Base-by-base conservation (phyloP, 2,113 vertebrate genomes). In the Anguilla japonica region DNA sequence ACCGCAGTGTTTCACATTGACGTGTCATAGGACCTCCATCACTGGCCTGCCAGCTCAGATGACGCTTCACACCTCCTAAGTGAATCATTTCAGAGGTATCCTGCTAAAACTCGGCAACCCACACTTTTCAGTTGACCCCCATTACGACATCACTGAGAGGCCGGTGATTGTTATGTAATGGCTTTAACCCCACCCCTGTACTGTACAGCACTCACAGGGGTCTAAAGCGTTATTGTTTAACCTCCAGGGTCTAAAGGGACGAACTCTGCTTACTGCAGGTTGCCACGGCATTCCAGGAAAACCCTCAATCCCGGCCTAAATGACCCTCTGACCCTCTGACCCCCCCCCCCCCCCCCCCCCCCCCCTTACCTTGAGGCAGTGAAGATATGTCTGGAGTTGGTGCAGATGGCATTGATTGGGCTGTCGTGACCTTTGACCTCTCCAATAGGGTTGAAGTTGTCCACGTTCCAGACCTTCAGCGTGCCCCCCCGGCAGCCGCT, bases 401-500 rank as follows among this genome's bases (percentile, higher is more conserved):
- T 96, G 88, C 98, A 99, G 94, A 98, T 97, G 94, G 98, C 98
- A 0, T 99, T 99, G 91, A 99, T 98, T 87, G 98, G 98, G 93
- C 97, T 99, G 83, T 99, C 98, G 0, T 99, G 98, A 56, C 97
- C 98, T 88, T 96, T 98, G 93, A 99, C 96, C 94, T 99, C 98
- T 85, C 98, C 98, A 0, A 99, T 95, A 0, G 97, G 97, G 0
- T 97, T 97, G 92, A 99, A 98, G 94, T 94, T 98, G 84, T 99
- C 98, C 81, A 99, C 97, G 0, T 99, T 99, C 98, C 98, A 99
- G 67, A 99, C 98, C 83, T 99, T 99, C 90, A 99, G 93, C 94
- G 97, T 88, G 18, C 98, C 98, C 0, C 96, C 98, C 0, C 98
- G 95, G 91, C 98, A 99, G 93, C 93, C 98, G 0, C 98, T 99